Percentiles rank a stretch among this genome's conserved stretches.
phyloP scores from a whole-genome alignment of 2,888 invertebrate genomes.

The Ectropis crepuscularia region DNA sequence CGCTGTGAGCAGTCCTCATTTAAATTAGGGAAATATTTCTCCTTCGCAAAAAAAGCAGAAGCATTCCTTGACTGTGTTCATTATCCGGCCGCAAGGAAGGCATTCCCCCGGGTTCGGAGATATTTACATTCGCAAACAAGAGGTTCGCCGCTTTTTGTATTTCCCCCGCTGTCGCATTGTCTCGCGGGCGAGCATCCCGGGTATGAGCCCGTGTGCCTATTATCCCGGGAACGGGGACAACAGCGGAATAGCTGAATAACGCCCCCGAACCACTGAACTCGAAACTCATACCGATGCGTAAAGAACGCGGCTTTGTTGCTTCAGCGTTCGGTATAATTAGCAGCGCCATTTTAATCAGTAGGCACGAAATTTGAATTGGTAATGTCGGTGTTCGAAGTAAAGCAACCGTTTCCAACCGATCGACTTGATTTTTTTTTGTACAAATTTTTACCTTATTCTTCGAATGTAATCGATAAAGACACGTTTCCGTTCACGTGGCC shows the following conservation, averaged over 20 bases:
- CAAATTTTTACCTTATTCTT: not conserved
- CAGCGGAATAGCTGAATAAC: slow-evolving; percentile 24
- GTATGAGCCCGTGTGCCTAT: slow-evolving; percentile 39
- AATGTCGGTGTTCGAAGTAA: slow-evolving; percentile 6
- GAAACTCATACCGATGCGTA: slow-evolving; percentile 12
- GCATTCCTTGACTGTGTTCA: slow-evolving; percentile 29
- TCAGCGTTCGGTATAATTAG: slow-evolving; percentile 12
- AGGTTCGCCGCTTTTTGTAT: slow-evolving; percentile 41
- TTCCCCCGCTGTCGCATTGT: slow-evolving; percentile 43
- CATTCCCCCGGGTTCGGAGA: slow-evolving; percentile 38
- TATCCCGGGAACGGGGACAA: slow-evolving; percentile 40
- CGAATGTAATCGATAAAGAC: not conserved
- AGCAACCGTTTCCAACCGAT: slow-evolving; percentile 1
- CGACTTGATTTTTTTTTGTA: not conserved
- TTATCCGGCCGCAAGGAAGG: slow-evolving; percentile 36
- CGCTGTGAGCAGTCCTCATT: slow-evolving; percentile 20
- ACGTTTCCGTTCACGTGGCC: not conserved
- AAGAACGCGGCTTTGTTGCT: slow-evolving; percentile 5
- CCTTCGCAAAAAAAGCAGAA: slow-evolving; percentile 20
- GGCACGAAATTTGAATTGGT: slow-evolving; percentile 9
- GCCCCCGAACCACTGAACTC: slow-evolving; percentile 19
- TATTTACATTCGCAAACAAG: slow-evolving; percentile 44
- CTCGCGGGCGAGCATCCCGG: slow-evolving; percentile 39
- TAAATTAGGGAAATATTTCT: slow-evolving; percentile 25
- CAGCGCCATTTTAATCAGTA: slow-evolving; percentile 12